Percentiles rank a stretch among this genome's conserved stretches.
Conservation (phyloP, 2,113 vertebrate species). For the Pygathrix nemaeus region DNA sequence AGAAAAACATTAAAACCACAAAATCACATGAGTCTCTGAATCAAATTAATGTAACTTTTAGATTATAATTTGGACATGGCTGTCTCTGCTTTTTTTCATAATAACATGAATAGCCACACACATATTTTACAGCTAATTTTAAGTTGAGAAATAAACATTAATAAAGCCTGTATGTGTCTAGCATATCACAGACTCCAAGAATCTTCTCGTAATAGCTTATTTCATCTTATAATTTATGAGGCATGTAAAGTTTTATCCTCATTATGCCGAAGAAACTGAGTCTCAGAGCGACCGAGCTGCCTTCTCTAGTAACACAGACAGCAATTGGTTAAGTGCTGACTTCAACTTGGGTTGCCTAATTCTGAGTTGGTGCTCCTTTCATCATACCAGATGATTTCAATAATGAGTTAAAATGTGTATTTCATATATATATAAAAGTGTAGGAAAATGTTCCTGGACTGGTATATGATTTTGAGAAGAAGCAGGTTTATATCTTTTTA, state of each 20-base stretch:
- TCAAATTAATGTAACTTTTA: conserved; percentile 44
- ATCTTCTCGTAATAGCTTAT: neutral
- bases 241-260: neutral
- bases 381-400: neutral
- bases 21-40: neutral
- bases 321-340: neutral
- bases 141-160: conserved; percentile 1
- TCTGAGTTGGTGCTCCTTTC: neutral
- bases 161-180: neutral
- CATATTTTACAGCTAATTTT: conserved; percentile 38
- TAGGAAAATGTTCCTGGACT: neutral
- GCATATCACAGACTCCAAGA: neutral
- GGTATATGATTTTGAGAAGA: neutral
- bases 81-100: conserved; percentile 17
- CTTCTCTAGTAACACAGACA: neutral
- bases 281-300: neutral
- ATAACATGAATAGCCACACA: conserved; percentile 15
- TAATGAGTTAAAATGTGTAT: neutral
- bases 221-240: neutral
- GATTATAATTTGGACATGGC: conserved; percentile 32
- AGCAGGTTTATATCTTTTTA: neutral
- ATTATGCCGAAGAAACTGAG: neutral
- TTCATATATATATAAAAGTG: neutral
- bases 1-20: conserved; percentile 35
- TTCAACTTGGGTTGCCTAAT: neutral